phyloP scores from a whole-genome alignment of 2,888 invertebrate species.

The Cataglyphis rosenhaueri region DNA sequence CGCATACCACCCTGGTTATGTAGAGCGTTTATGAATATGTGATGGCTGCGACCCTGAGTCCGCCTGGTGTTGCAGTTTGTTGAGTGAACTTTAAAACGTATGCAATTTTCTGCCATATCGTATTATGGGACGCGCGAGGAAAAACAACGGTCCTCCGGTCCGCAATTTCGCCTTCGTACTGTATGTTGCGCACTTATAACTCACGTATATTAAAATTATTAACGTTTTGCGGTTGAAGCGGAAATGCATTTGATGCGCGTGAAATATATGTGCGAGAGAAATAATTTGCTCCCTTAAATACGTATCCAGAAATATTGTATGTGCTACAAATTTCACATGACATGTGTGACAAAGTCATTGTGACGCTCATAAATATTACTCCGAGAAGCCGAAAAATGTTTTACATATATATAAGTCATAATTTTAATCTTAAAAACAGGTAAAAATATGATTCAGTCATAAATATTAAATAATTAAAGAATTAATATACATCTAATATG shows the following conservation, averaged over 20 bases:
- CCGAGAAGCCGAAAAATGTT: not conserved
- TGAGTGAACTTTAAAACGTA: constrained; percentile 55
- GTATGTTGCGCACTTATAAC: constrained; percentile 41
- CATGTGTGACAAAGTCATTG: constrained; percentile 37
- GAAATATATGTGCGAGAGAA: constrained; percentile 46
- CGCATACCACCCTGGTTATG: constrained; percentile 29
- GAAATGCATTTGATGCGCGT: constrained; percentile 50
- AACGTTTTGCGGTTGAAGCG: constrained; percentile 49
- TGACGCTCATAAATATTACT: not conserved
- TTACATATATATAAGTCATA: not conserved
- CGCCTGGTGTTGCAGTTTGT: constrained; percentile 51
- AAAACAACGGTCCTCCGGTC: constrained; percentile 42
- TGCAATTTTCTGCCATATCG: constrained; percentile 55
- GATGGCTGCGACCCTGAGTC: constrained; percentile 45
- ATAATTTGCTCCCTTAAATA: constrained; percentile 48
- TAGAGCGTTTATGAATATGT: constrained; percentile 65
- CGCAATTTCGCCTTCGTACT: constrained; percentile 47
- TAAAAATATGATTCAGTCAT: not conserved
- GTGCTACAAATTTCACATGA: constrained; percentile 27
- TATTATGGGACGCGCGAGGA: constrained; percentile 46
- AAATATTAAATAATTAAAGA: constrained; percentile 29
- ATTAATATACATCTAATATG: not conserved
- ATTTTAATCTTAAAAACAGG: constrained; percentile 18
- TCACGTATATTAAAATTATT: constrained; percentile 54
- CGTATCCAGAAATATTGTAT: constrained; percentile 40